Evolutionary conservation across 1,140 invertebrate genomes (phyloP), one percentile per base, ranked within the genome.

Genomic region (Bombus confusus): DNA sequence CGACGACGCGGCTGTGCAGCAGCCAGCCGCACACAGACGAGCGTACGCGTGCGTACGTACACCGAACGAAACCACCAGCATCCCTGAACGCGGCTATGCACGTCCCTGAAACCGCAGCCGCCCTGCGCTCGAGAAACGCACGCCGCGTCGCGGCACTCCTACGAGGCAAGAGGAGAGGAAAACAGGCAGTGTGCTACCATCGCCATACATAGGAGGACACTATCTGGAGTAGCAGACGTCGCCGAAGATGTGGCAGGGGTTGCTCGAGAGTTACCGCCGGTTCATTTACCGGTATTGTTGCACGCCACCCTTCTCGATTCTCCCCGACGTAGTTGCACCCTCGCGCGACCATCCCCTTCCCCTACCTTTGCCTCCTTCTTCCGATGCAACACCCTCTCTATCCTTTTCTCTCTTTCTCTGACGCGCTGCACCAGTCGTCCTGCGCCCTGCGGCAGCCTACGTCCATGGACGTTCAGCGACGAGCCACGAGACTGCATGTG

Each of bases 281-380:
- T 93, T 93, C 92, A 92, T 93, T 93, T 93, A 93, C 92, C 89
- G 87, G 92, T 93, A 93, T 93, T 93, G 92, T 93, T 92, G 89
- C 86, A 87, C 90, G 81, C 87, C 85, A 74, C 83, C 86, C 88
- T 59, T 72, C 52, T 37, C 8, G 25, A 25, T 59, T 31, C 77
- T 66, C 64, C 79, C 28, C 25, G 9, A 52, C 41, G 68, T 80
- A 47, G 43, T 71, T 80, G 59, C n/a, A 31, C 59, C 76, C 43
- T 52, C 39, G 41, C 52, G 68, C 64, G 68, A 66, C 75, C 41
- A 75, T 64, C 64, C n/a, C 64, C 37, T 28, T 25, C 81, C 52
- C 31, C 59, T 73, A 72, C 43, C 52, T 83, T 10, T 82, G 75
- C 66, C 87, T 69, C 74, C 71, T 75, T 47, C 62, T 57, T 43